These are phyloP conservation scores for Actinemys pallida DNA, from an alignment of 2,113 vertebrate genomes.

Conservation along the genomic window DNA sequence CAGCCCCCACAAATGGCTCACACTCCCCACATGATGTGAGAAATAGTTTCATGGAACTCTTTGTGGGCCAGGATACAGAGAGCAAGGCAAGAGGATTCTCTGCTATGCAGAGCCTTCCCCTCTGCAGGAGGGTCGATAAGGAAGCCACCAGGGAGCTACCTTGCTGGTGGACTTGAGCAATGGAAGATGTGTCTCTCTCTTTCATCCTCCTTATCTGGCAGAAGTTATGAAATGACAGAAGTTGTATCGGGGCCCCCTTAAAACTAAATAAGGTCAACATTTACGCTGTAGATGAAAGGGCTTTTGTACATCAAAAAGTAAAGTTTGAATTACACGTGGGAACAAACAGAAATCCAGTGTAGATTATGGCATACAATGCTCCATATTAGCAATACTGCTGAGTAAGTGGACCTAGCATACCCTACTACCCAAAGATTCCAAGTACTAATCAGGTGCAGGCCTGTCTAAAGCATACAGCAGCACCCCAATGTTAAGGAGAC, in stretches of 20 bases:
- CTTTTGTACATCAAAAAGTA: not conserved
- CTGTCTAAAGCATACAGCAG: slow-evolving; percentile 15
- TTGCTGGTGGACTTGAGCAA: not conserved
- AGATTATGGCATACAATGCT: accelerated
- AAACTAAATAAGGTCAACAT: not conserved
- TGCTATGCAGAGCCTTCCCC: not conserved
- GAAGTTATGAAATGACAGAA: not conserved
- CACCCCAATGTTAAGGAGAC: not conserved
- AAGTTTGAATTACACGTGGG: not conserved
- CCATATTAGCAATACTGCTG: not conserved
- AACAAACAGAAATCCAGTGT: not conserved
- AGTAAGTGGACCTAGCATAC: not conserved
- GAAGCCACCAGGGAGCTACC: not conserved
- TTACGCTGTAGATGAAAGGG: not conserved
- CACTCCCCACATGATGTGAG: not conserved
- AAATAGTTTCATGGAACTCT: not conserved
- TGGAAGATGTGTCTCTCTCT: not conserved
- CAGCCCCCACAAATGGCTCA: not conserved
- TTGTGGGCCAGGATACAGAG: not conserved
- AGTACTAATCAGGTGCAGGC: slow-evolving; percentile 2
- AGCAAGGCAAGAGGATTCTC: not conserved
- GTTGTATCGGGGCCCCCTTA: not conserved
- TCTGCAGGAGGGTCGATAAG: not conserved
- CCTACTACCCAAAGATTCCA: slow-evolving; percentile 13
- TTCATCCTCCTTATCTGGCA: not conserved